A percentile compares a stretch with the other conserved stretches of the same genome.
Evolutionary conservation across 1,140 invertebrate species (phyloP).

Genomic region (Drosophila parabipectinata): DNA sequence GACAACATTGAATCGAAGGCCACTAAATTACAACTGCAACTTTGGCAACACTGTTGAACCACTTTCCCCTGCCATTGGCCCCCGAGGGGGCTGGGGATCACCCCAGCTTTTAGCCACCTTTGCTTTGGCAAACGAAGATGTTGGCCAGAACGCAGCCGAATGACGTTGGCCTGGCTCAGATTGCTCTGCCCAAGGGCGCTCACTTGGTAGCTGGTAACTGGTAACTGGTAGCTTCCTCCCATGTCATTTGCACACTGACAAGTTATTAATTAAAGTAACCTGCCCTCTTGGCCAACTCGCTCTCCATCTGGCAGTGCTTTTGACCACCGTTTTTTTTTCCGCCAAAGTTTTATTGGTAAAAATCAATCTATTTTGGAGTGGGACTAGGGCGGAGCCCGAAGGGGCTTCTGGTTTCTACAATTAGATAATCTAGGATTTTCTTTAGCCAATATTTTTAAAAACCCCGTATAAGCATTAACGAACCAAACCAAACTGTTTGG

Average conservation of each 20-base stretch:
- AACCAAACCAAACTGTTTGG: background rate
- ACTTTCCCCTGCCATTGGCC: background rate
- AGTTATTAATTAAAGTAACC: conserved; percentile 81
- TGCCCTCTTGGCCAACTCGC: conserved; percentile 16
- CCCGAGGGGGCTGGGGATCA: no score
- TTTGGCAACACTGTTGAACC: background rate
- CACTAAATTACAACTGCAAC: background rate
- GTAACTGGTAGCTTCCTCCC: conserved; percentile 64
- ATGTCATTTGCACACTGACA: conserved; percentile 82
- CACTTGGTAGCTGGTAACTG: conserved; percentile 42
- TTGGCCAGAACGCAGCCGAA: conserved; percentile 6
- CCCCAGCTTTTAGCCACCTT: background rate
- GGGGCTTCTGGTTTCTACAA: background rate
- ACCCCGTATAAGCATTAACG: background rate
- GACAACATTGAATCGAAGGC: background rate
- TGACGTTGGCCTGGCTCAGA: conserved; percentile 41
- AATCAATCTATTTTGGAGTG: conserved; percentile 28
- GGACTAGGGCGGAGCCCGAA: no score
- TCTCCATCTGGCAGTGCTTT: background rate
- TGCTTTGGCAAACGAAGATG: conserved; percentile 1
- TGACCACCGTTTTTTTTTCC: background rate
- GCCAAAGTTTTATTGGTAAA: conserved; percentile 23
- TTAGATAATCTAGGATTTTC: background rate
- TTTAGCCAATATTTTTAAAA: background rate
- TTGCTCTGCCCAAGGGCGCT: conserved; percentile 70